Conservation (phyloP, 2,113 vertebrate species). For the Miniopterus natalensis region DNA sequence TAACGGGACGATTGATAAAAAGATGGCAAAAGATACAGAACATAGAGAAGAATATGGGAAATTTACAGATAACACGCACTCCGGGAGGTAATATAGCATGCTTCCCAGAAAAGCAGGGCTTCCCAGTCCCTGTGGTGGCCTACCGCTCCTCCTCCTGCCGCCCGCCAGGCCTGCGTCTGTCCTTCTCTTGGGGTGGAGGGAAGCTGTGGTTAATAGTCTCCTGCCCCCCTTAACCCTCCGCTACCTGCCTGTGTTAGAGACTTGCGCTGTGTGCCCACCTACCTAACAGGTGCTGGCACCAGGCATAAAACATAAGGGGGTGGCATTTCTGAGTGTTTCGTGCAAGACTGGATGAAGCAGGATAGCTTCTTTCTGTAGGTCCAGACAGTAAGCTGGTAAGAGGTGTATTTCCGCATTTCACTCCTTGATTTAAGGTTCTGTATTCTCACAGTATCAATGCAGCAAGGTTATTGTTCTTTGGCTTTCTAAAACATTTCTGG, state of each 20-base stretch:
- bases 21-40: not conserved
- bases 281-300: not conserved
- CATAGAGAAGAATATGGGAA: not conserved
- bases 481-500: conserved; percentile 26
- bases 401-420: not conserved
- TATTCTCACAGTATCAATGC: not conserved
- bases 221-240: not conserved
- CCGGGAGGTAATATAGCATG: not conserved
- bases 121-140: not conserved
- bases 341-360: not conserved
- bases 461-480: not conserved
- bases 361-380: not conserved
- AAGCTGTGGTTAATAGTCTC: not conserved
- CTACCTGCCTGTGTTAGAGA: not conserved
- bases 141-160: not conserved
- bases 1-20: conserved; percentile 35
- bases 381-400: not conserved
- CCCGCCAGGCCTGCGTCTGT: not conserved
- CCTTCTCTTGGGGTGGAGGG: not conserved
- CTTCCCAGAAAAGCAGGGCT: not conserved
- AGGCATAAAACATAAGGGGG: not conserved
- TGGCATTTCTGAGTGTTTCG: conserved; percentile 27
- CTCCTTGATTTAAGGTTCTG: not conserved
- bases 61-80: not conserved
- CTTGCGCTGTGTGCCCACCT: not conserved